phyloP scores from a whole-genome alignment of 35 echinoderm and acorn worm species.

The Strongylocentrotus purpuratus region DNA sequence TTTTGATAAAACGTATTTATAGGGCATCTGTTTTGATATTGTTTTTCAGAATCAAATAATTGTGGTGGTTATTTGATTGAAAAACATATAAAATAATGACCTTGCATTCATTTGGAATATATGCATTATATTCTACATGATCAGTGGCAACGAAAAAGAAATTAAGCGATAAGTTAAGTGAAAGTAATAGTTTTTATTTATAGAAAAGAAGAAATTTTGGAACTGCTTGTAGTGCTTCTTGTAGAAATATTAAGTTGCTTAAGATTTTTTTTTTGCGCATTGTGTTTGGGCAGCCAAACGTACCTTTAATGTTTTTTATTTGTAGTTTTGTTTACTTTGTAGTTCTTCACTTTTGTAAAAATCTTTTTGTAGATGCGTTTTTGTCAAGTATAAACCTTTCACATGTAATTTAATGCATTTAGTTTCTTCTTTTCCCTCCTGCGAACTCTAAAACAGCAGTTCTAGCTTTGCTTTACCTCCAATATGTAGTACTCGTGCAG shows the following conservation, averaged over 20 bases:
- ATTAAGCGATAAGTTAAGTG: neutral
- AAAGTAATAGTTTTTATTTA: neutral
- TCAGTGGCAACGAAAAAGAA: neutral
- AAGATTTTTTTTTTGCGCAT: constrained; percentile 28
- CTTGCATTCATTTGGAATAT: constrained; percentile 16
- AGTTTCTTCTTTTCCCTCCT: neutral
- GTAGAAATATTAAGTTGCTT: constrained; percentile 36
- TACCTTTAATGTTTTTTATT: constrained; percentile 35
- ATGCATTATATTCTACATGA: neutral
- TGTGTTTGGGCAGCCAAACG: constrained; percentile 25
- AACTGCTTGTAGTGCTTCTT: constrained; percentile 43
- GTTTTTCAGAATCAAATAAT: constrained; percentile 29
- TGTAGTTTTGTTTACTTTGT: neutral
- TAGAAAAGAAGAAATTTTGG: neutral
- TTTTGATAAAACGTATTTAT: neutral
- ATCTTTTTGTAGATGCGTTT: neutral
- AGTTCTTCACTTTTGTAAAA: neutral
- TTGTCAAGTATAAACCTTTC: neutral
- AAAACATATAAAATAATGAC: neutral
- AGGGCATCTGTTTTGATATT: neutral
- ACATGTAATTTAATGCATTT: neutral
- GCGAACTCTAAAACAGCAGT: neutral
- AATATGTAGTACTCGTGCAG: constrained; percentile 35
- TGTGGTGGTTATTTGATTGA: constrained; percentile 25
- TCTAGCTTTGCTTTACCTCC: constrained; percentile 10